Base-by-base conservation (phyloP, 2,888 invertebrate species). In the Labia minor region DNA sequence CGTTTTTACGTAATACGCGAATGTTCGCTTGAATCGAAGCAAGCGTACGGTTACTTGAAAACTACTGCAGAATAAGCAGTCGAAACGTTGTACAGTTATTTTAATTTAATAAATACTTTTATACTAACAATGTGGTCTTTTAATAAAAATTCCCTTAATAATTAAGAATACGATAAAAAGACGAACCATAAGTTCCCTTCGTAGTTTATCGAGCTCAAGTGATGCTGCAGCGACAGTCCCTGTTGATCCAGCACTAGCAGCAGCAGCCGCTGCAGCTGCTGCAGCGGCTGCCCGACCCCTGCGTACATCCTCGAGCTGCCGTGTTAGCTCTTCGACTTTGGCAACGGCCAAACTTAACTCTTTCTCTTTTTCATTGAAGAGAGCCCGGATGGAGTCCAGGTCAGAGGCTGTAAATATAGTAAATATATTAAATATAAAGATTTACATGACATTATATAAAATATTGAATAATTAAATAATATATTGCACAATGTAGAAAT, bases 291-390 rank as follows among this genome's bases (percentile, higher is more conserved):
- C 69, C 16, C 79, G 73, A 61, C 84, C 83, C 68, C 91, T 82
- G 67, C 81, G 76, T 72, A 98, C 80, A 75, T 96, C 95, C 77
- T 98, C 97, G 72, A 98, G 83, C 80, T 98, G 96, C 73, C 90
- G 81, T 70, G 95, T 95, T 76, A 98, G 83, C 80, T 95, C 94
- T 76, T 98, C 96, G 75, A 97, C 97, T 81, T 95, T 95, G 75
- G 92, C 92, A 76, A 97, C 95, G n/a, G 97, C 97, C 83, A 95
- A 81, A 67, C 94, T 91, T 70, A 98, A 81, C 80, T 97, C 96
- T 79, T 95, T 95, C 78, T 97, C 97, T 77, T 97, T 97, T 77
- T 96, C 95, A 82, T 93, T 95, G 85, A 96, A 97, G 69, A 96
- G 84, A 71, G 94, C 92, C 75, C 95, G 88, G 78, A 95, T 95